A percentile compares a stretch with the other conserved stretches of the same genome.
Conservation (phyloP, 2,113 vertebrate genomes). For the Riparia riparia region DNA sequence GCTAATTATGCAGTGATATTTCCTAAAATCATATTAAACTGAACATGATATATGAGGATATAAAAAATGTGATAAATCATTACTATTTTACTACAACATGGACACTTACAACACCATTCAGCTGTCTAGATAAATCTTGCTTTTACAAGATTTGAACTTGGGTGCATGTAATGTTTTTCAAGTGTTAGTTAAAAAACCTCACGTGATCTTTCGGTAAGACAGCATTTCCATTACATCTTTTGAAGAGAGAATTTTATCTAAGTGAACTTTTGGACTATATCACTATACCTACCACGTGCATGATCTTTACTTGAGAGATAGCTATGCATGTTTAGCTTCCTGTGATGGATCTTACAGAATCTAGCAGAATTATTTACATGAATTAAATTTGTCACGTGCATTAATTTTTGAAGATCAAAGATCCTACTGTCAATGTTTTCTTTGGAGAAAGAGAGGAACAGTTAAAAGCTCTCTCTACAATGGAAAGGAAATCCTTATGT, state of each 20-base stretch:
- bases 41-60: not conserved
- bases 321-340: not conserved
- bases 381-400: not conserved
- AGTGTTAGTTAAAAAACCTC: not conserved
- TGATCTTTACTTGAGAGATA: not conserved
- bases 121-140: not conserved
- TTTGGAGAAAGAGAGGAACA: not conserved
- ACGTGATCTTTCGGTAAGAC: not conserved
- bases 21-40: not conserved
- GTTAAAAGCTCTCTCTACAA: not conserved
- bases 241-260: not conserved
- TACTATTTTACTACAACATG: not conserved
- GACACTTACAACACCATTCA: not conserved
- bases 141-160: not conserved
- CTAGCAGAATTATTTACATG: not conserved
- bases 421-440: not conserved
- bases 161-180: not conserved
- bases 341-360: not conserved
- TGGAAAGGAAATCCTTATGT: not conserved
- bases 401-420: conserved; percentile 19
- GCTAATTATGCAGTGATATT: not conserved
- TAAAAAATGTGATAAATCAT: not conserved
- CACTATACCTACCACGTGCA: not conserved
- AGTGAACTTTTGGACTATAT: not conserved
- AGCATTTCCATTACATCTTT: not conserved